phyloP scores from a whole-genome alignment of 2,888 invertebrate species.

The Metopia argyrocephala region DNA sequence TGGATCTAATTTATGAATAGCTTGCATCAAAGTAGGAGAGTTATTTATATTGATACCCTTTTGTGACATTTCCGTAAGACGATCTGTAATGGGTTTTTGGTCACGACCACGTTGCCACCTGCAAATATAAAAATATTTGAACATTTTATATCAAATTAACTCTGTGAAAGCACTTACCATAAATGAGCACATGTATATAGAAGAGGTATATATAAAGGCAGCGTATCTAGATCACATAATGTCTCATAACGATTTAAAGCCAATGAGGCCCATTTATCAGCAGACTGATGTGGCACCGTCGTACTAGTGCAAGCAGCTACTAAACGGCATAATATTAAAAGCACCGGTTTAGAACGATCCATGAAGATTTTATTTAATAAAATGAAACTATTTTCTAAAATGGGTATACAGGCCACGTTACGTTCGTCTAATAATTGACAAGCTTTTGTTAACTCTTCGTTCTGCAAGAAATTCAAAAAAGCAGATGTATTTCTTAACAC shows the following conservation, averaged over 20 bases:
- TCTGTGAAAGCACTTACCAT: slow-evolving; percentile 78
- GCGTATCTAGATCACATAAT: slow-evolving; percentile 85
- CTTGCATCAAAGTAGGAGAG: slow-evolving; percentile 81
- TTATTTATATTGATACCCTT: slow-evolving; percentile 84
- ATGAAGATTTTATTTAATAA: slow-evolving; percentile 82
- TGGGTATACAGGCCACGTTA: slow-evolving; percentile 82
- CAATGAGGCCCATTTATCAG: slow-evolving; percentile 84
- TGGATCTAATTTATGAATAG: slow-evolving; percentile 82
- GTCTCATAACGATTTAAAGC: slow-evolving; percentile 86
- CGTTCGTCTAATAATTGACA: slow-evolving; percentile 81
- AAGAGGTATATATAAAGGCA: slow-evolving; percentile 84
- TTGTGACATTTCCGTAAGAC: slow-evolving; percentile 82
- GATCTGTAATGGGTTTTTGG: slow-evolving; percentile 81
- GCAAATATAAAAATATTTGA: slow-evolving; percentile 69
- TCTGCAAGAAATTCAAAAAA: slow-evolving; percentile 83
- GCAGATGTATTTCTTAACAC: slow-evolving; percentile 81
- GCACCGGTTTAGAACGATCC: slow-evolving; percentile 84
- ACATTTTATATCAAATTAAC: neutral
- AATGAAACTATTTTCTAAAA: slow-evolving; percentile 84
- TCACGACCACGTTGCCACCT: slow-evolving; percentile 84
- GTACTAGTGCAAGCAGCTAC: slow-evolving; percentile 81
- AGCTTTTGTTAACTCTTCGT: slow-evolving; percentile 82
- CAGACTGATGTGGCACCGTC: slow-evolving; percentile 81
- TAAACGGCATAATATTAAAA: slow-evolving; percentile 84
- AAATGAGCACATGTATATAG: slow-evolving; percentile 84